Conservation (phyloP, 2,113 vertebrate genomes). For the Cariama cristata region DNA sequence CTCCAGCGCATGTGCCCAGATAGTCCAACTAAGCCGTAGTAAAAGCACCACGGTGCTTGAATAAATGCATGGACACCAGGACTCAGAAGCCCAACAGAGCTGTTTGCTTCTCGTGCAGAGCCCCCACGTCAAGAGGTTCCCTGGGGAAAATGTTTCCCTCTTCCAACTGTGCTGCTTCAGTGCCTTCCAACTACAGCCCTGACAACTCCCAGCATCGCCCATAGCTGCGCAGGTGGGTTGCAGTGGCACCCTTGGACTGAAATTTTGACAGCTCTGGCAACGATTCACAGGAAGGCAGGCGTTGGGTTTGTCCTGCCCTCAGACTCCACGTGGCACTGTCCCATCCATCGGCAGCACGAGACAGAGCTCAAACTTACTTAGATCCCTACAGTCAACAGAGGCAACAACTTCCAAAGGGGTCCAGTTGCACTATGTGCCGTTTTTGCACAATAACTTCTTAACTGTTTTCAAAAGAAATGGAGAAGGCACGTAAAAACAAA, state of each 20-base stretch:
- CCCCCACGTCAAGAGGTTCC: not conserved
- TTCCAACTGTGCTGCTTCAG: not conserved
- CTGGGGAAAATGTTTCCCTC: not conserved
- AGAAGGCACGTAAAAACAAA: not conserved
- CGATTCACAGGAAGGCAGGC: not conserved
- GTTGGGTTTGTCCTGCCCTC: not conserved
- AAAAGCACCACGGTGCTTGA: accelerated
- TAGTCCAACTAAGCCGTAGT: not conserved
- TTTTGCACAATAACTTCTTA: not conserved
- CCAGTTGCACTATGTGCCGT: not conserved
- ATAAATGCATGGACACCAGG: not conserved
- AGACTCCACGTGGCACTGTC: not conserved
- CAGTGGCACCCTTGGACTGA: not conserved
- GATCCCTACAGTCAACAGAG: not conserved
- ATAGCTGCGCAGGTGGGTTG: not conserved
- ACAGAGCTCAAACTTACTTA: not conserved
- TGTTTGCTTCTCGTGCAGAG: not conserved
- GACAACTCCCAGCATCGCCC: too few relatives aligned
- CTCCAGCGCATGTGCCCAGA: not conserved
- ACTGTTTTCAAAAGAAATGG: not conserved
- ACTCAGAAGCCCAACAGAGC: not conserved
- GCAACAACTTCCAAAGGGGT: not conserved
- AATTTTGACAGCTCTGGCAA: not conserved
- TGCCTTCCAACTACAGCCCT: not conserved
- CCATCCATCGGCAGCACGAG: not conserved